Percentiles rank a stretch among this genome's conserved stretches.
Evolutionary conservation across 2,113 vertebrate genomes (phyloP).

Genomic region (Perognathus longimembris): DNA sequence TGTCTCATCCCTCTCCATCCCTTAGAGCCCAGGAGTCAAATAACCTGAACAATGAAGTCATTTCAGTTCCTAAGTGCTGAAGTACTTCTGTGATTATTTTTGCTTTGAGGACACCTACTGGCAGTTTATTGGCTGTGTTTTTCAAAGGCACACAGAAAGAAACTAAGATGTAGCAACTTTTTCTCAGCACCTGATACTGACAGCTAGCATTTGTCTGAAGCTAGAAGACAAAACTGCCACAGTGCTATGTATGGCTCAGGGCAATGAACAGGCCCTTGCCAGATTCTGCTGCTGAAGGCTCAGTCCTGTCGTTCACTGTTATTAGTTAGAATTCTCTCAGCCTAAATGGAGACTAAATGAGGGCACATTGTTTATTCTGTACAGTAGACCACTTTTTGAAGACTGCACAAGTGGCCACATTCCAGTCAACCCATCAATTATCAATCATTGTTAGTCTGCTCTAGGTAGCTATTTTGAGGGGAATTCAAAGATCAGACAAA

Average conservation of each 20-base stretch:
- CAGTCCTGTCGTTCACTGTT: neutral
- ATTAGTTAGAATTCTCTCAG: neutral
- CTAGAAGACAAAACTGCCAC: neutral
- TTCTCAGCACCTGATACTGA: neutral
- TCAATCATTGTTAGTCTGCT: neutral
- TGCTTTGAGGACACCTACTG: conserved; percentile 75
- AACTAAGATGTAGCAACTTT: neutral
- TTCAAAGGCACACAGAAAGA: neutral
- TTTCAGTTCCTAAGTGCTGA: neutral
- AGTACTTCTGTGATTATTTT: conserved; percentile 3
- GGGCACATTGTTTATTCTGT: conserved; percentile 19
- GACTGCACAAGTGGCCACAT: neutral
- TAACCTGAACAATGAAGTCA: neutral
- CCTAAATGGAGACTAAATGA: neutral
- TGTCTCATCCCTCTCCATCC: neutral
- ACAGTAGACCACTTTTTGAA: neutral
- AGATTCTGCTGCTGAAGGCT: neutral
- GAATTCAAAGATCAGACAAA: neutral
- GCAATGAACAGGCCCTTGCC: neutral
- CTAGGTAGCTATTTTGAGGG: neutral
- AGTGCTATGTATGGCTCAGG: too few relatives aligned
- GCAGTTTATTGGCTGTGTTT: conserved; percentile 35
- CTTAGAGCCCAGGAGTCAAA: neutral
- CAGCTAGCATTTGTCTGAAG: neutral
- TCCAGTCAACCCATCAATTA: neutral